Base-by-base conservation (phyloP, 2,888 invertebrate species). In the Ecliptopera silaceata region DNA sequence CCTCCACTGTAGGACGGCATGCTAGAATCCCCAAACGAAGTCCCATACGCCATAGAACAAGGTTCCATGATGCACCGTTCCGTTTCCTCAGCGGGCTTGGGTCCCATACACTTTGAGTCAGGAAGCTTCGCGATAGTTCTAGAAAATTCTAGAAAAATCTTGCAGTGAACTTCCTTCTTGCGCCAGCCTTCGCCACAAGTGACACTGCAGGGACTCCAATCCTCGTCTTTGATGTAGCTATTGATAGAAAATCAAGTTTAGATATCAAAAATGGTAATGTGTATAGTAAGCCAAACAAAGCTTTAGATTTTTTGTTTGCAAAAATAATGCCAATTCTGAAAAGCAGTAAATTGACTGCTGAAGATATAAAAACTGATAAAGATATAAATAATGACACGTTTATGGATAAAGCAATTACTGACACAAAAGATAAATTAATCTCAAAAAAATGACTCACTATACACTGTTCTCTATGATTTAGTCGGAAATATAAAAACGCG, bases 141-240 rank as follows among this genome's bases (percentile, higher is more conserved):
- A 55, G 97, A 97, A 84, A 97, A 98, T 82, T 97, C 97, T 61
- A 98, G 91, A 86, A 96, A 98, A 72, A 98, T 98, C 91, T 97
- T 97, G 90, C 99, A 99, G 70, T 96, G 95, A n/a, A 98, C 98
- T 70, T 95, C 94, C 29, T 98, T 94, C 64, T 94, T 95, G n/a
- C 96, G 92, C 68, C 95, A 92, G 0, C 98, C 99, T 79, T 96
- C 96, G 0, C 98, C 98, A 79, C 99, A 98, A 0, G 96, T 95
- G 0, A 95, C 96, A 71, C 97, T 97, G 90, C 99, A 99, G 0
- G 96, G 94, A 1, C 97, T 95, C 98, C 98, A 99, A 50, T 96
- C 96, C 8, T 86, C 87, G 59, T 97, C 97, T 62, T 97, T 95
- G 74, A 98, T 95, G 91, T 96, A 99, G 79, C 99, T 98, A 73